A percentile compares a stretch with the other conserved stretches of the same genome.
Conservation (phyloP, 1,140 invertebrate genomes). For the Brachionus paranguensis region DNA sequence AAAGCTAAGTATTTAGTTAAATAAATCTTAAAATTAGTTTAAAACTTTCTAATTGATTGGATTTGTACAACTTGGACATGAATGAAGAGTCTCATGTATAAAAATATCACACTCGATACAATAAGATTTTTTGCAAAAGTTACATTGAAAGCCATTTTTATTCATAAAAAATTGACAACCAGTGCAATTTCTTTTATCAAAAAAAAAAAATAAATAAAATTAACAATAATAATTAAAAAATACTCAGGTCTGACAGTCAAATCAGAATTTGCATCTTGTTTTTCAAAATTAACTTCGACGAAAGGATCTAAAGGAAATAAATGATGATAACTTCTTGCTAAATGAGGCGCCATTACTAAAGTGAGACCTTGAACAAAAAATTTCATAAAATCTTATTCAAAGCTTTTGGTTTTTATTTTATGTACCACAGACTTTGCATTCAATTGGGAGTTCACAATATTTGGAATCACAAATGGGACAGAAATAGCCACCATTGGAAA, state of each 20-base stretch:
- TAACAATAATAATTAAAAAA: too few species aligned
- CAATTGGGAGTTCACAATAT: conserved; percentile 93
- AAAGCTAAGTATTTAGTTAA: not conserved
- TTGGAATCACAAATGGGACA: conserved; percentile 93
- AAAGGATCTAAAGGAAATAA: conserved; percentile 83
- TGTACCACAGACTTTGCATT: conserved; percentile 80
- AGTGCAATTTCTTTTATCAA: conserved; percentile 39
- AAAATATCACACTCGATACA: conserved; percentile 92
- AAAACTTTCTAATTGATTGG: not conserved
- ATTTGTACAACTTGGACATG: conserved; percentile 77
- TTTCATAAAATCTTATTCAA: not conserved
- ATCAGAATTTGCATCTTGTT: conserved; percentile 62
- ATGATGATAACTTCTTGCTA: conserved; percentile 93
- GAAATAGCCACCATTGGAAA: conserved; percentile 71
- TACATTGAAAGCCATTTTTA: conserved; percentile 63
- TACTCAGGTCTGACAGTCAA: conserved; percentile 61
- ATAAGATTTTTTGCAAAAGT: conserved; percentile 70
- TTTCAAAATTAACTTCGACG: conserved; percentile 61
- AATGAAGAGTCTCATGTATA: conserved; percentile 82
- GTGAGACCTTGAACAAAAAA: conserved; percentile 63
- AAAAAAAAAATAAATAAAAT: not conserved
- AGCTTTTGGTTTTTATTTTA: not conserved
- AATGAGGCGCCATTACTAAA: conserved; percentile 90
- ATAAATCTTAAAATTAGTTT: not conserved
- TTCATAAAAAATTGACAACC: conserved; percentile 54